These are phyloP conservation scores for Lochmaea capreae DNA, from an alignment of 2,888 invertebrate genomes.

Conservation along the genomic window DNA sequence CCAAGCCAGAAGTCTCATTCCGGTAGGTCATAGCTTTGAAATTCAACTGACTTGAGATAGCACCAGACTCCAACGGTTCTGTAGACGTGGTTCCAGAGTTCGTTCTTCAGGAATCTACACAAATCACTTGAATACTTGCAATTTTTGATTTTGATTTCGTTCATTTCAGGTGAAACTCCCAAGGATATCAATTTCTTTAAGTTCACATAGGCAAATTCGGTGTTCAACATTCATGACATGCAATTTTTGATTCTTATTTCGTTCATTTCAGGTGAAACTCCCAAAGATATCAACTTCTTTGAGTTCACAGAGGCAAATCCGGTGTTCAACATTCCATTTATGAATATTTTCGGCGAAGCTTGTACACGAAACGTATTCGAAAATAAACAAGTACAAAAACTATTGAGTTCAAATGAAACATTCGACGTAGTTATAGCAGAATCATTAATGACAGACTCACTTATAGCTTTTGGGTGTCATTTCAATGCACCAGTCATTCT, in stretches of 20 bases:
- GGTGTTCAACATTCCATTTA: constrained; percentile 23
- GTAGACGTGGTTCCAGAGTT: too few relatives aligned
- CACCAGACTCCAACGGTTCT: not conserved
- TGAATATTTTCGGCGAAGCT: constrained; percentile 37
- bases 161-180: not conserved
- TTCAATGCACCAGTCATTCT: constrained; percentile 61
- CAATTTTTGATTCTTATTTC: not conserved
- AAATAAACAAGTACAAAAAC: constrained; percentile 53
- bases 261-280: not conserved
- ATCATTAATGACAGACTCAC: constrained; percentile 67
- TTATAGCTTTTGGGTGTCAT: constrained; percentile 61
- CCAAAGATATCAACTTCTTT: constrained; percentile 21
- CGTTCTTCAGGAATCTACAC: too few relatives aligned
- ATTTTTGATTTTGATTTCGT: not conserved
- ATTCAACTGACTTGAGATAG: not conserved
- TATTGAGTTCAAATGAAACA: constrained; percentile 57
- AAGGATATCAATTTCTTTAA: constrained; percentile 24
- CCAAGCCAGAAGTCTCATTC: too few relatives aligned
- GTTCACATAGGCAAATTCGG: constrained; percentile 19
- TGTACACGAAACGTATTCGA: constrained; percentile 47
- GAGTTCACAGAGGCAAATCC: constrained; percentile 23
- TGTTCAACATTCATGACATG: constrained; percentile 21
- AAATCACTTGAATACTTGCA: too few relatives aligned
- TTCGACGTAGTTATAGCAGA: constrained; percentile 66
- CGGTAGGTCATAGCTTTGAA: too few relatives aligned